Evolutionary conservation across 2,113 vertebrate genomes (phyloP).

Genomic region (Callipepla squamata): DNA sequence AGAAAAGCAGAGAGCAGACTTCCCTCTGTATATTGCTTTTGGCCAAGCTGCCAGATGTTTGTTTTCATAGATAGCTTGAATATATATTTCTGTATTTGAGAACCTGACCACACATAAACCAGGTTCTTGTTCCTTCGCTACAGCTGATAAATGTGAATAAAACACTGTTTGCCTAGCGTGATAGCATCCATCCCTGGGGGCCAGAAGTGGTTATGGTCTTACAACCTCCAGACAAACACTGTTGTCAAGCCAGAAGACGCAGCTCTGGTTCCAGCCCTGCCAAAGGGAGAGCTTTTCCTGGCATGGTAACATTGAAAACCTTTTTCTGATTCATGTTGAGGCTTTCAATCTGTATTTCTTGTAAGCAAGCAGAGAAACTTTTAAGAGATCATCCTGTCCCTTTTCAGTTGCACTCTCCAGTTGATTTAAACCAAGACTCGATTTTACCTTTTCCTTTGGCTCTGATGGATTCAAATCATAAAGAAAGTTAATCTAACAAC

Average conservation of each 20-base stretch:
- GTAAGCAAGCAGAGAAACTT: not conserved
- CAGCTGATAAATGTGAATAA: slow-evolving; percentile 35
- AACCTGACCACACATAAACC: slow-evolving; percentile 45
- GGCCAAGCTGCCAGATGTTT: slow-evolving; percentile 14
- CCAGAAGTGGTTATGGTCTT: not conserved
- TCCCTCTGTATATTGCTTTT: not conserved
- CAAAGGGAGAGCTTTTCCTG: not conserved
- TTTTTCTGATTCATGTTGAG: not conserved
- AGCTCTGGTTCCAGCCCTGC: not conserved
- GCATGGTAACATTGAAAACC: not conserved
- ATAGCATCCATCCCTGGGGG: not conserved
- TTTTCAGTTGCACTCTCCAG: not conserved
- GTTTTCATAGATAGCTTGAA: slow-evolving; percentile 25
- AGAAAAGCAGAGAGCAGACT: not conserved
- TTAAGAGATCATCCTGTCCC: not conserved
- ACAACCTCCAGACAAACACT: slow-evolving; percentile 3
- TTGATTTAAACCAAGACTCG: not conserved
- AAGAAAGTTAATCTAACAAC: not conserved
- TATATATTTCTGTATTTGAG: slow-evolving; percentile 37
- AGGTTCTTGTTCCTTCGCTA: not conserved
- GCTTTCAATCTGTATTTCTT: not conserved
- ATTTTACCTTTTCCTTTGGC: not conserved
- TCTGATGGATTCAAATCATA: not conserved
- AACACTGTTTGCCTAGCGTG: not conserved
- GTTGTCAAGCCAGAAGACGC: not conserved